These are phyloP conservation scores for Julus scandinavius DNA, from an alignment of 2,888 invertebrate species.

Conservation along the genomic window DNA sequence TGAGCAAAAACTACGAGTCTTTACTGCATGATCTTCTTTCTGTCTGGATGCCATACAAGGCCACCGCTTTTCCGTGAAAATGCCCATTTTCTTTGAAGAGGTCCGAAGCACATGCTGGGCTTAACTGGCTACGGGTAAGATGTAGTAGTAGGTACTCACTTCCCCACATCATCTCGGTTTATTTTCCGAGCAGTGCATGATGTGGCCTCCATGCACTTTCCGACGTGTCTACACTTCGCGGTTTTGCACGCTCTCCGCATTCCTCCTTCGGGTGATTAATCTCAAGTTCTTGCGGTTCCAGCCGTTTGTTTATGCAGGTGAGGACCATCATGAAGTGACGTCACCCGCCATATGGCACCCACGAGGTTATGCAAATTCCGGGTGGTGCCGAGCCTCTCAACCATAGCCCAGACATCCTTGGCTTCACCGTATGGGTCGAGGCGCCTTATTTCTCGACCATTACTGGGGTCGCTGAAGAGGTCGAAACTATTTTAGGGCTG, in stretches of 20 bases:
- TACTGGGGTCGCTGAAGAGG: too few relatives aligned
- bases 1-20: too few relatives aligned
- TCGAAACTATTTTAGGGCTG: too few relatives aligned
- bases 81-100: background rate
- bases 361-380: background rate
- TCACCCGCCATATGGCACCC: background rate
- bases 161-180: background rate
- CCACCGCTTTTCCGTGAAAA: too few relatives aligned
- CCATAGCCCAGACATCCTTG: background rate
- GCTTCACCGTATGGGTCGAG: too few relatives aligned
- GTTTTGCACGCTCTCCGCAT: background rate
- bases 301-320: constrained; percentile 15
- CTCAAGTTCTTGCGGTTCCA: constrained; percentile 34
- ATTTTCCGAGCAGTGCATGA: background rate
- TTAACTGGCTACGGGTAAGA: background rate
- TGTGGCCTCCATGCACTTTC: background rate
- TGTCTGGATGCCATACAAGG: too few relatives aligned
- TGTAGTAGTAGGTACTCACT: background rate
- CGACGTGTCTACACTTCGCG: background rate
- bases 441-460: too few relatives aligned
- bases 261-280: constrained; percentile 31
- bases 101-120: background rate
- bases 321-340: background rate
- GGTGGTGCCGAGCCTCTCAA: background rate
- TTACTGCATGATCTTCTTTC: too few relatives aligned